These are phyloP conservation scores for Drosophila orena DNA, from an alignment of 1,140 invertebrate genomes.

Conservation along the genomic window DNA sequence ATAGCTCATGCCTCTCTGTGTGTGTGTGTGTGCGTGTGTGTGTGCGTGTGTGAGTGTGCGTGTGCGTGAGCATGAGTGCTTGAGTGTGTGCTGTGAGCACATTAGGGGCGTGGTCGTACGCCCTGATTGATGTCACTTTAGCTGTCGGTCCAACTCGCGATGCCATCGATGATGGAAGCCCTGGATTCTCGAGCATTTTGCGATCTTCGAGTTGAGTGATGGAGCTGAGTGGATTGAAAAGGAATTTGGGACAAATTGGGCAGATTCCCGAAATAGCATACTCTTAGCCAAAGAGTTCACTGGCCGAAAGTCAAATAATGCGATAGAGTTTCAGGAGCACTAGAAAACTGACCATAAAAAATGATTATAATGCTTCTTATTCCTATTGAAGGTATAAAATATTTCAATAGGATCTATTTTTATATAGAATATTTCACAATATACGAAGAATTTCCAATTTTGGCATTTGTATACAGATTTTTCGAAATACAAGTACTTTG, in stretches of 20 bases:
- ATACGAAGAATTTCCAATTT: no score
- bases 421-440: no score
- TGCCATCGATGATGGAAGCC: conserved; percentile 28
- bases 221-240: not conserved
- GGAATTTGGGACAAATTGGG: not conserved
- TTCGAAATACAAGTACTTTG: not conserved
- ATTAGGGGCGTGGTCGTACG: conserved; percentile 51
- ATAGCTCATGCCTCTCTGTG: not conserved
- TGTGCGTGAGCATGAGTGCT: conserved; percentile 6
- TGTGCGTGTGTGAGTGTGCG: conserved; percentile 36
- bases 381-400: no score
- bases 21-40: conserved; percentile 8
- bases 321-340: no score
- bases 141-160: conserved; percentile 53
- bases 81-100: conserved; percentile 40
- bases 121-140: conserved; percentile 81
- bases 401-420: no score
- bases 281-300: no score
- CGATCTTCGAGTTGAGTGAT: conserved; percentile 33
- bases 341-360: no score
- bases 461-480: no score
- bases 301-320: no score
- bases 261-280: no score
- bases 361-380: no score
- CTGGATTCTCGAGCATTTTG: conserved; percentile 3